Percentiles rank a stretch among this genome's conserved stretches.
Evolutionary conservation across 92 coral and sea anemone genomes (phyloP).

Genomic region (Parazoanthus darwini): DNA sequence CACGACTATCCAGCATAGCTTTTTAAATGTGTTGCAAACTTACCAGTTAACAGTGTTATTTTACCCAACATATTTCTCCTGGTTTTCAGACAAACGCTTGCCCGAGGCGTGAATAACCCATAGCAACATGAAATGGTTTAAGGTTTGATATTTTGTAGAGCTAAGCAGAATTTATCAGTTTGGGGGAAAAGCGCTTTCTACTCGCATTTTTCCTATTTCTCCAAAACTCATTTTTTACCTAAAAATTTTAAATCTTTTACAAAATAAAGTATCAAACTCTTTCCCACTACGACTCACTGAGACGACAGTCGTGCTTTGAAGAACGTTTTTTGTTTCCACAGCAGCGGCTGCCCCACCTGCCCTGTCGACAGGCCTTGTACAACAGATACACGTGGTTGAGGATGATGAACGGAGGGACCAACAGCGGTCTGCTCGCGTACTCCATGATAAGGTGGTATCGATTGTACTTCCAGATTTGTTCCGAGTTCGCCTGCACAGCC

Average conservation of each 20-base stretch:
- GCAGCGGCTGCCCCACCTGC: slow-evolving; percentile 41
- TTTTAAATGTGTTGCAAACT: too few relatives aligned
- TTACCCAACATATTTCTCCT: too few relatives aligned
- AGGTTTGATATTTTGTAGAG: background rate
- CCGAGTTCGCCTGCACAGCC: slow-evolving; percentile 74
- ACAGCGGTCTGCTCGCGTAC: slow-evolving; percentile 76
- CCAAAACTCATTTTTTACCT: background rate
- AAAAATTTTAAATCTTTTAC: too few relatives aligned
- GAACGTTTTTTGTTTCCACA: slow-evolving; percentile 12
- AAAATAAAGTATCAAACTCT: background rate
- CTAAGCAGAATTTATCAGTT: too few relatives aligned
- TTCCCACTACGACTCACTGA: slow-evolving; percentile 14
- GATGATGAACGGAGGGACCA: slow-evolving; percentile 86
- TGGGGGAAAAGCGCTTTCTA: too few relatives aligned
- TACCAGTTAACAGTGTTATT: too few relatives aligned
- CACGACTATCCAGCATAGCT: too few relatives aligned
- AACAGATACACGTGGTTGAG: slow-evolving; percentile 61
- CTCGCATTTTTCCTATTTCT: background rate
- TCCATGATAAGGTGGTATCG: slow-evolving; percentile 82
- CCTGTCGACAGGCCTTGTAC: slow-evolving; percentile 46
- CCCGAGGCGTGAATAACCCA: too few relatives aligned
- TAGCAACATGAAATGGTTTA: too few relatives aligned
- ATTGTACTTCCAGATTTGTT: slow-evolving; percentile 87
- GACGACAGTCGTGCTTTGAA: slow-evolving; percentile 18
- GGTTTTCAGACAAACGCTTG: too few relatives aligned